Conservation (phyloP, 2,113 vertebrate genomes). For the Petaurus breviceps region DNA sequence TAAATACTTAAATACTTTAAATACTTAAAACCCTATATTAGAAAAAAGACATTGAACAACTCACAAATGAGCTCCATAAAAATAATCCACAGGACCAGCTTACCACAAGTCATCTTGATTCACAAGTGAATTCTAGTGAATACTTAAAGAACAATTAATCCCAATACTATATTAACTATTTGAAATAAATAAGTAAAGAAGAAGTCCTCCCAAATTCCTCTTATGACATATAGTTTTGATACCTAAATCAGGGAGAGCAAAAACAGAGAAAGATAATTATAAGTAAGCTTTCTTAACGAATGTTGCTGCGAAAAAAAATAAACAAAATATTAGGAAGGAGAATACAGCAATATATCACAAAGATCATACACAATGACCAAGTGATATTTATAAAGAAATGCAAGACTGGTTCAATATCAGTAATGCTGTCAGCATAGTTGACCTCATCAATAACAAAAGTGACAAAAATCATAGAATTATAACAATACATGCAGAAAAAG, state of each 20-base stretch:
- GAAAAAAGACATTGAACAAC: neutral
- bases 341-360: neutral
- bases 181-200: neutral
- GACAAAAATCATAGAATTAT: neutral
- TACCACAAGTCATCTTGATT: neutral
- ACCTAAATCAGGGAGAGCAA: neutral
- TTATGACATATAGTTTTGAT: neutral
- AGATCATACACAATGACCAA: neutral
- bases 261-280: slow-evolving; percentile 16
- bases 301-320: neutral
- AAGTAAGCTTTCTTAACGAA: neutral
- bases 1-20: neutral
- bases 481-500: neutral
- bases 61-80: neutral
- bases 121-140: neutral
- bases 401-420: neutral
- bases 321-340: neutral
- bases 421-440: neutral
- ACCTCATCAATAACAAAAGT: neutral
- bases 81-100: neutral
- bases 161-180: neutral
- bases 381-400: neutral
- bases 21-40: neutral
- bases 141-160: neutral
- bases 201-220: neutral